Base-by-base conservation (phyloP, 2,888 invertebrate genomes). In the Drosophila falleni region DNA sequence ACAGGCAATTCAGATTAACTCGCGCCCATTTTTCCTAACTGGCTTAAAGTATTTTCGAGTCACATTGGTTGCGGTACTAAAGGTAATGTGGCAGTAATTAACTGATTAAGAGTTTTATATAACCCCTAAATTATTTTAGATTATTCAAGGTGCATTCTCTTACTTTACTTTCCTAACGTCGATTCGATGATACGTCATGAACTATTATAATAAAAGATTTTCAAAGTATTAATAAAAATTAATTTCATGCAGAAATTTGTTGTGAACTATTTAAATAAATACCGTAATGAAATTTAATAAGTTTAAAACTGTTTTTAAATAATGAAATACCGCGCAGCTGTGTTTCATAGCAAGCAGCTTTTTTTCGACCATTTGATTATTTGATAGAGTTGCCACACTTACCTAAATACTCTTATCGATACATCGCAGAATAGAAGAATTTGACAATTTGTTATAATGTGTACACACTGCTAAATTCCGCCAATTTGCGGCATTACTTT, bases 121-220 rank as follows among this genome's bases (percentile, higher is more conserved):
- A 51, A 33, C 39, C 47, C 11, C 13, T 3, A 8, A 1, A 9
- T 6, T 5, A n/a, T 79, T 71, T 26, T 37, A 91, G 91, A 80
- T 91, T 49, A 74, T 91, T 16, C 87, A 85, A 71, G 91, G 87
- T 0, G 89, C 90, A 5, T 87, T 79, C 23, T 91, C 91, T 0
- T 91, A 91, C 55, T 91, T 91, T 42, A 91, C 91, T 1, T 91
- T 82, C 62, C 66, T 91, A 8, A 90, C 82, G 1, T 86, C 91
- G 1, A 70, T 91, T 46, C 91, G 89, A 19, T 85, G 61, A 69
- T 8, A 6, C 1, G 2, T n/a, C n/a, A n/a, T 60, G 11, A 15
- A n/a, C 13, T 26, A 29, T 5, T n/a, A 46, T 35, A 8, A 29
- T 15, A 13, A 29, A 31, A 31, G 9, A 31, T 10, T 2, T 10